These are phyloP conservation scores for Phengaris alcon DNA, from an alignment of 2,888 invertebrate species.

Conservation along the genomic window DNA sequence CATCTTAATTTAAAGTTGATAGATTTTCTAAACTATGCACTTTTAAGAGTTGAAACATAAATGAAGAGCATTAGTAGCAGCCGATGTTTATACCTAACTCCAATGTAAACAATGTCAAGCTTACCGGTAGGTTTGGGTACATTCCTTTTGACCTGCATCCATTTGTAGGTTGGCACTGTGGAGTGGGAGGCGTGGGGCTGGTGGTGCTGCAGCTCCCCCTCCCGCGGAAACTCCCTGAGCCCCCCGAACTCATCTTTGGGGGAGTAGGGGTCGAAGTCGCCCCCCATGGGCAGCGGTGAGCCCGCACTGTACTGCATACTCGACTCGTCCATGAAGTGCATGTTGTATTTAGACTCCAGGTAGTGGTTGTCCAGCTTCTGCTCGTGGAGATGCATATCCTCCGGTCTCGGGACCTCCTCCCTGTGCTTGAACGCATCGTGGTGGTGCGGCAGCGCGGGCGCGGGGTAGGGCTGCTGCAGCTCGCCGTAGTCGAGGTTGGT, in stretches of 20 bases:
- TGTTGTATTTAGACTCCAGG: conserved; percentile 76
- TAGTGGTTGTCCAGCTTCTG: conserved; percentile 73
- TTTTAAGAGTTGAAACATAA: too few species aligned
- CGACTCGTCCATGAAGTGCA: conserved; percentile 72
- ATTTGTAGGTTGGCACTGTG: conserved; percentile 94
- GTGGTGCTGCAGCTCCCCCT: conserved; percentile 65
- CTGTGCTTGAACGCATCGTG: conserved; percentile 74
- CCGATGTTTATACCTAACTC: background rate
- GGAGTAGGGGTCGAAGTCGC: conserved; percentile 80
- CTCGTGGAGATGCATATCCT: conserved; percentile 67
- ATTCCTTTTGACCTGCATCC: conserved; percentile 99
- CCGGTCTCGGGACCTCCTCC: conserved; percentile 79
- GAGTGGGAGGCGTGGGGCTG: conserved; percentile 77
- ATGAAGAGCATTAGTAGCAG: background rate
- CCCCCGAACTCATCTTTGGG: conserved; percentile 82
- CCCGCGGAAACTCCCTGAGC: conserved; percentile 57
- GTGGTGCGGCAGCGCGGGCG: conserved; percentile 77
- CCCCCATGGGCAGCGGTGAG: conserved; percentile 74
- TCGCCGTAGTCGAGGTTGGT: conserved; percentile 90
- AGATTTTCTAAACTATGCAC: too few species aligned
- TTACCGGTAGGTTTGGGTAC: conserved; percentile 95
- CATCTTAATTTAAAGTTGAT: background rate
- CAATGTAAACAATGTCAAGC: conserved; percentile 44
- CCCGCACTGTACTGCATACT: conserved; percentile 66
- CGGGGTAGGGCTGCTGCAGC: conserved; percentile 70